Conservation (phyloP, 2,113 vertebrate species). For the Nipponia nippon region DNA sequence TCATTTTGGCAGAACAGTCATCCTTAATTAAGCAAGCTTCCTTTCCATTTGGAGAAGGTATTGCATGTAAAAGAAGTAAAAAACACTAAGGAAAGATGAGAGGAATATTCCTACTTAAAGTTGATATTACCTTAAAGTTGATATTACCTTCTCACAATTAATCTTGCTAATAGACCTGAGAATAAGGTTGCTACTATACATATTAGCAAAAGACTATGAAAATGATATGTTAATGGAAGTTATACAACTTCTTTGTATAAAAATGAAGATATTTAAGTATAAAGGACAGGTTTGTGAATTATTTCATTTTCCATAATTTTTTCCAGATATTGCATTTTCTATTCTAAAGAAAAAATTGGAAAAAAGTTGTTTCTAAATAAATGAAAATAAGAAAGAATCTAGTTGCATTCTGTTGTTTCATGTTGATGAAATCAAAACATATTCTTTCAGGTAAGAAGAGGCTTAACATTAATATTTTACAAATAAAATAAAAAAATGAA, state of each 20-base stretch:
- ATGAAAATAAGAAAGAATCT: background rate
- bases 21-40: background rate
- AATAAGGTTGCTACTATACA: background rate
- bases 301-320: background rate
- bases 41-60: background rate
- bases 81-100: background rate
- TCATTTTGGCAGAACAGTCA: background rate
- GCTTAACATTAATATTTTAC: background rate
- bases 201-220: background rate
- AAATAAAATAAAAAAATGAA: background rate
- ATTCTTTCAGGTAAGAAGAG: background rate
- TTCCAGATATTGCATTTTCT: background rate
- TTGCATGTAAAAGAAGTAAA: background rate
- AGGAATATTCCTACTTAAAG: background rate
- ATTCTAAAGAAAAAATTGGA: background rate
- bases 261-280: background rate
- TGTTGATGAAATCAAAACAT: background rate
- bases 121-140: background rate
- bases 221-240: background rate
- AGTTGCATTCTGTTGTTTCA: background rate
- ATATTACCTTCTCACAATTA: background rate
- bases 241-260: background rate
- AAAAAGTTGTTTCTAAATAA: background rate
- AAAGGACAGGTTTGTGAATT: background rate
- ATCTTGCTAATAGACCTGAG: background rate